These are phyloP conservation scores for Pterostichus madidus DNA, from an alignment of 2,888 invertebrate species.

Conservation along the genomic window DNA sequence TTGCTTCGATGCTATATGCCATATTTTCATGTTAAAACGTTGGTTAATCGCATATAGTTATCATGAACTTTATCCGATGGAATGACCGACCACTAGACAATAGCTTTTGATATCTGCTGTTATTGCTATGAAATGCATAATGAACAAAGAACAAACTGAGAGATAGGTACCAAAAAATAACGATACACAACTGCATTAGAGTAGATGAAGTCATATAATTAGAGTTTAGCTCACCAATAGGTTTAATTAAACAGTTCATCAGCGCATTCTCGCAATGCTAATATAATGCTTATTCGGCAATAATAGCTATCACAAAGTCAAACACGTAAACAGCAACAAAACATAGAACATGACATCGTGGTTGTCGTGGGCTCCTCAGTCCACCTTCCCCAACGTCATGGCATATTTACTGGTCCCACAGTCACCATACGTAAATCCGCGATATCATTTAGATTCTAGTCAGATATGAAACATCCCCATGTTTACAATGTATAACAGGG, in stretches of 20 bases:
- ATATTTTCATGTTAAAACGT: too few relatives aligned
- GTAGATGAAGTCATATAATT: too few relatives aligned
- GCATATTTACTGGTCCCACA: slow-evolving; percentile 17
- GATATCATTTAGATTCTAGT: slow-evolving; percentile 68
- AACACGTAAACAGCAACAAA: not conserved
- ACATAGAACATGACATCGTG: not conserved
- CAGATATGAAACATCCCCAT: slow-evolving; percentile 71
- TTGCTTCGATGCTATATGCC: too few relatives aligned
- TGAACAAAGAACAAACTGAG: too few relatives aligned
- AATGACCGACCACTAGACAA: too few relatives aligned
- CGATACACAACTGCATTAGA: too few relatives aligned
- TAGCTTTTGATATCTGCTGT: too few relatives aligned
- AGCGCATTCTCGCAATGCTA: slow-evolving; percentile 2
- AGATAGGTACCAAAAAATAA: too few relatives aligned
- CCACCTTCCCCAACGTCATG: not conserved
- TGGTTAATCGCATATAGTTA: too few relatives aligned
- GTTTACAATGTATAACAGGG: slow-evolving; percentile 72
- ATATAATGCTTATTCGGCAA: slow-evolving; percentile 39
- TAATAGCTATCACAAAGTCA: slow-evolving; percentile 36
- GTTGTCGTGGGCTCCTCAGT: not conserved
- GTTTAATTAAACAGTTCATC: not conserved
- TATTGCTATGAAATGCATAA: too few relatives aligned
- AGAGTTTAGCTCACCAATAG: not conserved
- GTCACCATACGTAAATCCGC: slow-evolving; percentile 50
- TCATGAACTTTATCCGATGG: too few relatives aligned